A percentile compares a stretch with the other conserved stretches of the same genome.
phyloP scores from a whole-genome alignment of 2,888 invertebrate species.

The Lasioglossum villosulum region DNA sequence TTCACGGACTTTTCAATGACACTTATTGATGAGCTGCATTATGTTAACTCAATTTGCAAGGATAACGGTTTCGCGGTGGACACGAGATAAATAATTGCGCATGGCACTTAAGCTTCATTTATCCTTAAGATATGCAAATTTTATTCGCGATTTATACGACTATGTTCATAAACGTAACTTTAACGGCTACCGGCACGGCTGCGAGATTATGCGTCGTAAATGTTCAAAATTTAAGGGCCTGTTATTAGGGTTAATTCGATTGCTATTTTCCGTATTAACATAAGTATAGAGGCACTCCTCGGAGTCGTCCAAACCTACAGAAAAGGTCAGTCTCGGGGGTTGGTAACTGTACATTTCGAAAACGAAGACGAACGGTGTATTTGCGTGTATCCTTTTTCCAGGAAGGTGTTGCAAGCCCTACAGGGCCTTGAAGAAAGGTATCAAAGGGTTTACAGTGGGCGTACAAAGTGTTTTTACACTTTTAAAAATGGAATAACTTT shows the following conservation, averaged over 20 bases:
- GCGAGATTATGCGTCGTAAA: conserved; percentile 25
- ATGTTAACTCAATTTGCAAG: background rate
- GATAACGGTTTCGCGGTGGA: conserved; percentile 1
- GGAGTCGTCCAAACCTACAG: background rate
- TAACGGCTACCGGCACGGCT: background rate
- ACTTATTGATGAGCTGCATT: conserved; percentile 7
- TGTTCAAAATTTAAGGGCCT: conserved; percentile 17
- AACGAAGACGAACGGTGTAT: background rate
- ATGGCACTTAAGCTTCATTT: background rate
- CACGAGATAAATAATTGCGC: conserved; percentile 3
- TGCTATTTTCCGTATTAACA: conserved; percentile 15
- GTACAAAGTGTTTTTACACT: no score
- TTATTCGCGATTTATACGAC: conserved; percentile 2
- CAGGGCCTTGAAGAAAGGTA: background rate
- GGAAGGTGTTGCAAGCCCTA: background rate
- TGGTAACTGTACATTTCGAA: background rate
- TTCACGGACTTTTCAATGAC: background rate
- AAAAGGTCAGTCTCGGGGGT: background rate
- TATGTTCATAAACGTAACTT: conserved; percentile 8
- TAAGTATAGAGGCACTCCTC: background rate
- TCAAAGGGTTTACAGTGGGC: background rate
- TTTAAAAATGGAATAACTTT: no score
- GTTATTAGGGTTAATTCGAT: conserved; percentile 31
- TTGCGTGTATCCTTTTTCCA: background rate
- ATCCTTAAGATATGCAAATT: conserved; percentile 16